These are phyloP conservation scores for Spondyliosoma cantharus DNA, from an alignment of 2,797 vertebrate genomes.

Conservation along the genomic window DNA sequence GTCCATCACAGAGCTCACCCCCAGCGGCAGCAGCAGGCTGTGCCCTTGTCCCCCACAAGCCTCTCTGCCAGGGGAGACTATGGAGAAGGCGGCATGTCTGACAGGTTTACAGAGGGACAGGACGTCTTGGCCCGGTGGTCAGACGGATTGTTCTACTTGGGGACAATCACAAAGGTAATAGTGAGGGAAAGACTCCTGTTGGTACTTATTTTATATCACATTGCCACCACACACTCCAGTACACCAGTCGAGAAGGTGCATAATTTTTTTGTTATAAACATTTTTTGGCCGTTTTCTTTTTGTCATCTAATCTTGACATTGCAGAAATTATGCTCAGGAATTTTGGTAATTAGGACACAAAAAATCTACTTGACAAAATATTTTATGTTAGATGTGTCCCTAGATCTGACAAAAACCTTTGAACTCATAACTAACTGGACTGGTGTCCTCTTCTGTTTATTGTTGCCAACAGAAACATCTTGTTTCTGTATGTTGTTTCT, in stretches of 20 bases:
- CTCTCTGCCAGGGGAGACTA: slow-evolving; percentile 89
- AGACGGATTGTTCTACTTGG: slow-evolving; percentile 99
- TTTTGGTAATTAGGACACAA: not conserved
- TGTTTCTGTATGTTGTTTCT: not conserved
- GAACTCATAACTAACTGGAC: not conserved
- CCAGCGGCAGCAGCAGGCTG: slow-evolving; percentile 88
- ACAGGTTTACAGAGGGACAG: slow-evolving; percentile 97
- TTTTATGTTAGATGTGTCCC: not conserved
- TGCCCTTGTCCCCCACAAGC: slow-evolving; percentile 88
- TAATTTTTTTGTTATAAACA: no score
- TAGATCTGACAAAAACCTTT: not conserved
- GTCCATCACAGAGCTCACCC: slow-evolving; percentile 92
- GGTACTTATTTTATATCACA: not conserved
- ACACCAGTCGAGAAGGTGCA: no score
- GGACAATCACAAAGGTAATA: slow-evolving; percentile 96
- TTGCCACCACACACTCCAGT: not conserved
- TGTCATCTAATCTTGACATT: not conserved
- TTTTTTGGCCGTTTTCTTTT: not conserved
- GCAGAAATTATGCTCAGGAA: not conserved
- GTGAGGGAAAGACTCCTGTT: not conserved
- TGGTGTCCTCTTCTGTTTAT: not conserved
- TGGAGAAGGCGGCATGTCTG: slow-evolving; percentile 88
- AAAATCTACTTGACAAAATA: not conserved
- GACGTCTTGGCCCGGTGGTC: slow-evolving; percentile 99
- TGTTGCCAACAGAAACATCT: not conserved